Conservation (phyloP, 2,888 invertebrate genomes). For the Agonopterix heracliana region DNA sequence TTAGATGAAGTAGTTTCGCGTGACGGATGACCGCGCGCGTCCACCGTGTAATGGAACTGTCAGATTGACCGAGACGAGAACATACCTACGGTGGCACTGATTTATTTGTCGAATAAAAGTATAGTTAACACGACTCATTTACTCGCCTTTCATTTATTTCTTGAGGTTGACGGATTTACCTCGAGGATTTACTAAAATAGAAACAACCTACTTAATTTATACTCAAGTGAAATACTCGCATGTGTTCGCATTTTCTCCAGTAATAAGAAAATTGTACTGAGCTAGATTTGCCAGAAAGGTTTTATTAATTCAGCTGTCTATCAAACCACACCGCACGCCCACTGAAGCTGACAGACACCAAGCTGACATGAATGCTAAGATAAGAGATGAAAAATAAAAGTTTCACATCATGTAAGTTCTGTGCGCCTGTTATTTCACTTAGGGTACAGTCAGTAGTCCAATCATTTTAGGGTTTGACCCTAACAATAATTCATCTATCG, state of each 20-base stretch:
- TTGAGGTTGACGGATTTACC: neutral
- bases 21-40: constrained; percentile 38
- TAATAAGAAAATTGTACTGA: too few species aligned
- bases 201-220: too few species aligned
- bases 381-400: constrained; percentile 28
- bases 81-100: neutral
- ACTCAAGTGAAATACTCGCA: too few species aligned
- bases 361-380: constrained; percentile 10
- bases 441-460: too few species aligned
- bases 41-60: constrained; percentile 48
- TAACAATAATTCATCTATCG: too few species aligned
- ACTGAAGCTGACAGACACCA: neutral
- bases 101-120: neutral
- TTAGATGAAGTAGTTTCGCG: constrained; percentile 15
- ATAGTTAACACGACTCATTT: too few species aligned
- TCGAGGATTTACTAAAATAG: neutral
- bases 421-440: constrained; percentile 4
- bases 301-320: neutral
- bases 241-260: too few species aligned
- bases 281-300: too few species aligned
- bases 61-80: constrained; percentile 22
- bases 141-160: too few species aligned
- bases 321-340: neutral
- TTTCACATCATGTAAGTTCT: constrained; percentile 17
- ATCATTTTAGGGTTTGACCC: too few species aligned